These are phyloP conservation scores for Mythimna impura DNA, from an alignment of 2,888 invertebrate species.

Conservation along the genomic window DNA sequence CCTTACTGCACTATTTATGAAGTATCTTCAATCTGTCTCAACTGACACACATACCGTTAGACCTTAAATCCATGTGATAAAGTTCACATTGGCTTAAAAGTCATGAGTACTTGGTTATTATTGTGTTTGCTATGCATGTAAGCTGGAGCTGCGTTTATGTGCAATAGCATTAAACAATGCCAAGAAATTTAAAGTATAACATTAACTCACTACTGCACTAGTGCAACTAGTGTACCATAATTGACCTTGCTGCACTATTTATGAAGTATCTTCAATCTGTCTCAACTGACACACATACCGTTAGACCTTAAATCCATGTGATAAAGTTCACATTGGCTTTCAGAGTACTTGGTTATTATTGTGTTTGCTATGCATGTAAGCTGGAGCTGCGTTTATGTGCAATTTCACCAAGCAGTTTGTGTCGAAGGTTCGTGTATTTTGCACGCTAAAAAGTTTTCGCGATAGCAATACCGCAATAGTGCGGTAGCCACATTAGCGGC, in stretches of 20 bases:
- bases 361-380: background rate
- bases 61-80: slow-evolving; percentile 5
- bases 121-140: background rate
- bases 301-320: slow-evolving; percentile 2
- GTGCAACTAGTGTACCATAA: too few relatives aligned
- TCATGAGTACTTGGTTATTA: background rate
- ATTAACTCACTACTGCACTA: too few relatives aligned
- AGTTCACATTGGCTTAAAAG: slow-evolving; percentile 3
- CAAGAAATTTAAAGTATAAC: slow-evolving; percentile 1
- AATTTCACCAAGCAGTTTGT: background rate
- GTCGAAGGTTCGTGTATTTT: too few relatives aligned
- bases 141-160: too few relatives aligned
- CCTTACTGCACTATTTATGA: background rate
- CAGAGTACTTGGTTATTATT: background rate
- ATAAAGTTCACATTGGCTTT: slow-evolving; percentile 4
- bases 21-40: slow-evolving; percentile 3
- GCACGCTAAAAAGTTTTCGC: too few relatives aligned
- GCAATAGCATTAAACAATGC: slow-evolving; percentile 2
- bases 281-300: background rate
- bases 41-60: background rate
- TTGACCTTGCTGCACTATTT: slow-evolving; percentile 5
- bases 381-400: background rate
- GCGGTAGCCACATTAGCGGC: too few relatives aligned
- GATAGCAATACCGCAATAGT: too few relatives aligned
- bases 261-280: slow-evolving; percentile 5